A percentile compares a stretch with the other conserved stretches of the same genome.
Conservation (phyloP, 2,113 vertebrate species). For the Semnornis frantzii region DNA sequence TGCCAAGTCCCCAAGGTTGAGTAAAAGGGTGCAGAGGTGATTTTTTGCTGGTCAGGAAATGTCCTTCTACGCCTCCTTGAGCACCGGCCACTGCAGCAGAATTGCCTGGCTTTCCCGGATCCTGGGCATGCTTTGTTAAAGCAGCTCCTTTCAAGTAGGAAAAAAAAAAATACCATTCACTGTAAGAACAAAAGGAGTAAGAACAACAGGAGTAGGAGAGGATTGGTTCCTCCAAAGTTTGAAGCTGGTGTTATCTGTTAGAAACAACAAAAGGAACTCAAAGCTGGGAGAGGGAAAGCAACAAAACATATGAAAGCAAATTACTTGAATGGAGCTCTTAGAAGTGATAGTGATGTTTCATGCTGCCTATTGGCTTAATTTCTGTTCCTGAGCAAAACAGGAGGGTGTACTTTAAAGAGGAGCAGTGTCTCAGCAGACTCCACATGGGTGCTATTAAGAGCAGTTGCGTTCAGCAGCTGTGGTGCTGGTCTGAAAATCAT, state of each 20-base stretch:
- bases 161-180: neutral
- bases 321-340: constrained; percentile 7
- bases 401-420: neutral
- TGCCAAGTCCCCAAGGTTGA: neutral
- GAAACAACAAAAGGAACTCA: constrained; percentile 29
- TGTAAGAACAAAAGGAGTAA: constrained; percentile 21
- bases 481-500: neutral
- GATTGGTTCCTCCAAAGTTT: neutral
- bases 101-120: fast-evolving
- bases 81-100: neutral
- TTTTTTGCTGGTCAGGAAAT: neutral
- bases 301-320: constrained; percentile 32
- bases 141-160: neutral
- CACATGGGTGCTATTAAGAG: neutral
- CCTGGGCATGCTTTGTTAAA: neutral
- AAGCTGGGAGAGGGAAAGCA: constrained; percentile 22
- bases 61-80: neutral
- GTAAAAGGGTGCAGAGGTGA: neutral
- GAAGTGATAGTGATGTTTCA: neutral
- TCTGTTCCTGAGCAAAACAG: constrained; percentile 2
- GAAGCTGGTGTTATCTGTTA: constrained; percentile 35
- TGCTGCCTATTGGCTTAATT: neutral
- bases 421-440: neutral
- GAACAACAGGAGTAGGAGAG: neutral
- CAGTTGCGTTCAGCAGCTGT: neutral